Evolutionary conservation across 2,888 invertebrate species (phyloP), one percentile per base, ranked within the genome.

Genomic region (Pseudolycoriella hygida): DNA sequence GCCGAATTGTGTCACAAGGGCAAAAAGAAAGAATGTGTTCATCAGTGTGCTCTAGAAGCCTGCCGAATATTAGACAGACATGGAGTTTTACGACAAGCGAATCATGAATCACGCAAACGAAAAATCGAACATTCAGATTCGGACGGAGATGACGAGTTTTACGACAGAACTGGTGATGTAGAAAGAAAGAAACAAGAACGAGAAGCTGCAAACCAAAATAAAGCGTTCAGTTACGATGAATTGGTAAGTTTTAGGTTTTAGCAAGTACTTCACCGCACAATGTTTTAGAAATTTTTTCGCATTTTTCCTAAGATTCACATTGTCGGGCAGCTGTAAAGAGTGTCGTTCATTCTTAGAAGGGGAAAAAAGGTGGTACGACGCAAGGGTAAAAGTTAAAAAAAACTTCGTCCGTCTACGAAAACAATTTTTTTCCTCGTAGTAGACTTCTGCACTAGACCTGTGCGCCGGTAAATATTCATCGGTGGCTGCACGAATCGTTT

Each of bases 61-160:
- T 98, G 97, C 59, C 68, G 89, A 52, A 76, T 90, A 34, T 69
- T 98, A 6, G 96, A 98, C 61, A 70, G 85, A 32, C 77, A 85
- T 47, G 93, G 92, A 1, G 69, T 93, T 14, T 67, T 97, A 47
- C 64, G 92, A 14, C 86, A 89, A 62, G 78, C 92, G 0, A 82
- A 76, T 55, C 90, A 92, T 60, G 89, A 38, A 61, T 80, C 84
- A 0, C 75, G 80, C n/a, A 81, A 87, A 47, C 72, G 81, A 1
- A 88, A 85, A 60, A 65, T 71, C 10, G 78, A 79, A 52, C 77
- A 83, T 53, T 84, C 85, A 76, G 76, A 79, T 55, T 86, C 85
- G 3, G 86, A 94, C 56, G 96, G 98, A 56, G 97, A 98, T 49
- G 97, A 98, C 62, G 84, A 83, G 17, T 98, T 86, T 68, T 72